These are phyloP conservation scores for Nomada ferruginata DNA, from an alignment of 2,888 invertebrate species.

Conservation along the genomic window DNA sequence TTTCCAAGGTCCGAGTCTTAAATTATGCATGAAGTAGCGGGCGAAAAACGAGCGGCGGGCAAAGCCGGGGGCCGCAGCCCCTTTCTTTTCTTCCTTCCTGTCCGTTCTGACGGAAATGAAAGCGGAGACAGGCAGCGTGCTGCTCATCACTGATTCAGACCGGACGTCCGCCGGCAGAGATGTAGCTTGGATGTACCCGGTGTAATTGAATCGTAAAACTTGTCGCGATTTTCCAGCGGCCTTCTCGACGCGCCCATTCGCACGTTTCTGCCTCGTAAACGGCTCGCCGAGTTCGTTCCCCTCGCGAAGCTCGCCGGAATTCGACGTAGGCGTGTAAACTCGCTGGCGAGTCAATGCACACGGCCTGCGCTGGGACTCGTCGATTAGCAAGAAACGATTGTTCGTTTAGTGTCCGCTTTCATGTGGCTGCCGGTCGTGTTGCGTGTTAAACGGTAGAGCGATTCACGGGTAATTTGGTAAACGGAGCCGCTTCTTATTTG, in stretches of 20 bases:
- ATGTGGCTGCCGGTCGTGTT: conserved; percentile 1
- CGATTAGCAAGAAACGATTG: conserved; percentile 37
- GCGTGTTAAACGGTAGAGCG: conserved; percentile 25
- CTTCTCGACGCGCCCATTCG: background rate
- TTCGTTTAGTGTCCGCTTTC: conserved; percentile 10
- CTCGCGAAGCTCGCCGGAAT: conserved; percentile 22
- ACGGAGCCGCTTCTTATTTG: conserved; percentile 36
- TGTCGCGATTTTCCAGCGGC: conserved; percentile 20
- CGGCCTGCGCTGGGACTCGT: conserved; percentile 20
- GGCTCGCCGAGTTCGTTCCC: conserved; percentile 24
- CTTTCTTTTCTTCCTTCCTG: conserved; percentile 56
- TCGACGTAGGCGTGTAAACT: conserved; percentile 41
- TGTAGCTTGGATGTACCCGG: conserved; percentile 35
- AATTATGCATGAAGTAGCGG: conserved; percentile 72
- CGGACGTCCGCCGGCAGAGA: conserved; percentile 71
- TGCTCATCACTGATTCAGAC: conserved; percentile 80
- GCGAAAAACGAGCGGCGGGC: conserved; percentile 68
- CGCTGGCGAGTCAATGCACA: conserved; percentile 38
- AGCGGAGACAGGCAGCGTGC: conserved; percentile 76
- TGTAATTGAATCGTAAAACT: conserved; percentile 58
- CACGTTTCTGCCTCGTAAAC: conserved; percentile 4
- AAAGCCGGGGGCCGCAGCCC: conserved; percentile 71
- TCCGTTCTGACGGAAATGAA: conserved; percentile 76
- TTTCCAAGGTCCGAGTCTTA: conserved; percentile 67
- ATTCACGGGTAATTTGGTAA: background rate